Percentiles rank a stretch among this genome's conserved stretches.
Evolutionary conservation across 1,140 invertebrate species (phyloP).

Genomic region (Battus philenor): DNA sequence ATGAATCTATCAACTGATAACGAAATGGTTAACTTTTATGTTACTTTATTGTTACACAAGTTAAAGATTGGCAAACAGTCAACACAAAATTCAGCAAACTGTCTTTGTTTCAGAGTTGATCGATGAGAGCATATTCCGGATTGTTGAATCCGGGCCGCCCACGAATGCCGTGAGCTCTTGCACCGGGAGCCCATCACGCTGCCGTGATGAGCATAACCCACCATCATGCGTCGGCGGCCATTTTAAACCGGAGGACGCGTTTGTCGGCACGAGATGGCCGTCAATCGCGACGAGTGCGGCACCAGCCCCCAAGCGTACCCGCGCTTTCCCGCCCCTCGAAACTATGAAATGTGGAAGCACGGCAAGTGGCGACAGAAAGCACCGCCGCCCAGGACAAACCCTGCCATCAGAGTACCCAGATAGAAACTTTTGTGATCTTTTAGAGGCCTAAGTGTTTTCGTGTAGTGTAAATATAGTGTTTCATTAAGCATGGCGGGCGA

Average conservation of each 20-base stretch:
- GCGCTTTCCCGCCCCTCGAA: conserved; percentile 39
- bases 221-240: conserved; percentile 71
- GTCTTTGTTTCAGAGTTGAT: too few relatives aligned
- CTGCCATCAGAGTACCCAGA: conserved; percentile 64
- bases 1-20: too few relatives aligned
- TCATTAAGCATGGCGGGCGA: conserved; percentile 56
- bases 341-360: conserved; percentile 76
- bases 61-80: too few relatives aligned
- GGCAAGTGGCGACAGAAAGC: conserved; percentile 73
- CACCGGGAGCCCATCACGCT: conserved; percentile 54
- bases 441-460: conserved; percentile 73
- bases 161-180: conserved; percentile 60
- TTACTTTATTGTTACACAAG: too few relatives aligned
- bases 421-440: conserved; percentile 52
- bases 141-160: too few relatives aligned
- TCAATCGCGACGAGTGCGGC: too few relatives aligned
- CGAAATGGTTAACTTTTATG: too few relatives aligned
- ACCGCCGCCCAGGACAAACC: conserved; percentile 61
- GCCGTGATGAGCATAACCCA: conserved; percentile 71
- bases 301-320: conserved; percentile 43
- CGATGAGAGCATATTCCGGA: too few relatives aligned
- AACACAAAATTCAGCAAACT: too few relatives aligned
- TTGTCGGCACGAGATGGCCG: conserved; percentile 69
- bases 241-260: conserved; percentile 65
- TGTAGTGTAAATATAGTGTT: conserved; percentile 71